phyloP scores from a whole-genome alignment of 1,140 invertebrate genomes.

The Brachionus asplanchnoidis region DNA sequence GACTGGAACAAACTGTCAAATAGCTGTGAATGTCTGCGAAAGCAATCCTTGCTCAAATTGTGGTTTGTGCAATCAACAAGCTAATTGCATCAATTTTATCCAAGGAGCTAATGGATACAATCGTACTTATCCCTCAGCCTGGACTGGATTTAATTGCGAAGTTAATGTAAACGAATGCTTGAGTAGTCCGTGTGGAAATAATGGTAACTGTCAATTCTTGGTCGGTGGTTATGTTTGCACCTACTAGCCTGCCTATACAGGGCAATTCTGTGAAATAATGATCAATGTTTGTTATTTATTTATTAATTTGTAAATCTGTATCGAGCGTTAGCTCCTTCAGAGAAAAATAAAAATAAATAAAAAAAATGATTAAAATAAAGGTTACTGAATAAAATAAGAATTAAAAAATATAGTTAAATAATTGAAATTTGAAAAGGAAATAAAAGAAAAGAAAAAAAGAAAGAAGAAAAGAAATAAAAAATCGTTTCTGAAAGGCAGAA shows the following conservation, averaged over 20 bases:
- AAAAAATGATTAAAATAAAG: no score
- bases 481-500: no score
- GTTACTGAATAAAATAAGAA: no score
- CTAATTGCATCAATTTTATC: no score
- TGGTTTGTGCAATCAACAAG: constrained; percentile 66
- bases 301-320: no score
- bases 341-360: no score
- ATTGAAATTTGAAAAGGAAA: no score
- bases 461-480: no score
- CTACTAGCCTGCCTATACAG: constrained; percentile 28
- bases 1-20: constrained; percentile 71
- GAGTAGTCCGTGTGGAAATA: constrained; percentile 14
- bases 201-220: neutral
- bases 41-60: constrained; percentile 71
- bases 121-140: constrained; percentile 84
- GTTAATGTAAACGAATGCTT: neutral
- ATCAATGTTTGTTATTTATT: no score
- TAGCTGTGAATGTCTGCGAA: constrained; percentile 69
- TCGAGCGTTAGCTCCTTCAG: no score
- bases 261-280: neutral
- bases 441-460: no score
- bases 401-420: no score
- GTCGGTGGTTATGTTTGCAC: neutral
- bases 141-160: constrained; percentile 81
- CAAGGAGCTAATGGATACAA: neutral